These are phyloP conservation scores for Sycophaga agraensis DNA, from an alignment of 1,140 invertebrate species.

Conservation along the genomic window DNA sequence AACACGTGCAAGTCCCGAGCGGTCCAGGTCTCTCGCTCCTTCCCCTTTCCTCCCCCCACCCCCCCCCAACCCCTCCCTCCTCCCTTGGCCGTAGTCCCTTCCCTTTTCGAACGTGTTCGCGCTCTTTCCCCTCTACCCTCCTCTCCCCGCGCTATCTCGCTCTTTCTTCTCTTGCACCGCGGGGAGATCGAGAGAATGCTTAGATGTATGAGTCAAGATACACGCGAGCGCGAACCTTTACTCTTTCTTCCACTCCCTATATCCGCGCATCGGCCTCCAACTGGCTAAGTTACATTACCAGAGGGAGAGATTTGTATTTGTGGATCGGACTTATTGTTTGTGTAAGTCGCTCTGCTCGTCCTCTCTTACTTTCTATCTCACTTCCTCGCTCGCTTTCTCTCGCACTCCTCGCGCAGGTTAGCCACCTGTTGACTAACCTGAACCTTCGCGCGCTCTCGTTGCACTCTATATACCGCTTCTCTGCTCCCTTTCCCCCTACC, in stretches of 20 bases:
- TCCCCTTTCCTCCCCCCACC: neutral
- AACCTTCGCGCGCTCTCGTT: slow-evolving; percentile 42
- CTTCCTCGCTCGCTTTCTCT: slow-evolving; percentile 23
- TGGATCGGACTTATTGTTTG: slow-evolving; percentile 56
- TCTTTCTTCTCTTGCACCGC: too few species aligned
- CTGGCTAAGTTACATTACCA: slow-evolving; percentile 9
- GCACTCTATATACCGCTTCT: too few species aligned
- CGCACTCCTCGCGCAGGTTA: slow-evolving; percentile 50
- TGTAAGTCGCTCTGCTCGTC: slow-evolving; percentile 50
- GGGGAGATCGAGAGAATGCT: slow-evolving; percentile 31
- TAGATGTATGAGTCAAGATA: slow-evolving; percentile 52
- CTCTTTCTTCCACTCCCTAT: neutral
- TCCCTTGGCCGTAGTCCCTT: neutral
- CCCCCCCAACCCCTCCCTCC: slow-evolving; percentile 1
- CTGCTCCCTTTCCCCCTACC: slow-evolving; percentile 34
- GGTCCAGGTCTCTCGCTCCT: slow-evolving; percentile 43
- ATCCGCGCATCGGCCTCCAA: too few species aligned
- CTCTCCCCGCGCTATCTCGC: too few species aligned
- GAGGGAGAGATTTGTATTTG: slow-evolving; percentile 54
- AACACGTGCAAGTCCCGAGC: slow-evolving; percentile 58
- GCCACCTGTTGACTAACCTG: slow-evolving; percentile 58
- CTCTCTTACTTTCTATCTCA: slow-evolving; percentile 28
- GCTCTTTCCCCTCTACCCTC: slow-evolving; percentile 44
- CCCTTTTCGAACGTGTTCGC: slow-evolving; percentile 42
- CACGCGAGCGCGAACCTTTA: slow-evolving; percentile 27